Evolutionary conservation across 1,140 invertebrate genomes (phyloP).

Genomic region (Artemia franciscana): DNA sequence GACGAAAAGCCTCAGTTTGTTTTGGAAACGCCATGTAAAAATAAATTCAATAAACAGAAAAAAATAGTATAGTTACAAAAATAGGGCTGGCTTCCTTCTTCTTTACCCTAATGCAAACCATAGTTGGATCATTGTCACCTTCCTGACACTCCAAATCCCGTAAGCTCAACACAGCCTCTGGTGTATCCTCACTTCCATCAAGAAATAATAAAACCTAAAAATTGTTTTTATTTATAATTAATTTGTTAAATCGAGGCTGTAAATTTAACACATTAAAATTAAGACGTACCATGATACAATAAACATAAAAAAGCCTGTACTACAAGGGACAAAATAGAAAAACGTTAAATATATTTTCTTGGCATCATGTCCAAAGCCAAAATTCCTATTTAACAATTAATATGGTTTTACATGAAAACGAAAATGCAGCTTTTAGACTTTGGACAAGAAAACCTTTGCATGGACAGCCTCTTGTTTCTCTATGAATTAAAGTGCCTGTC

Average conservation of each 20-base stretch:
- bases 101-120: neutral
- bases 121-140: neutral
- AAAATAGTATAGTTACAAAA: neutral
- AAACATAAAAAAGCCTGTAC: neutral
- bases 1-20: neutral
- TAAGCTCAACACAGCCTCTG: neutral
- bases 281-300: neutral
- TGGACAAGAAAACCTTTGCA: too few relatives aligned
- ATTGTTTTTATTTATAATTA: too few relatives aligned
- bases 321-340: neutral
- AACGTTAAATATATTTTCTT: neutral
- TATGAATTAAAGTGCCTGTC: too few relatives aligned
- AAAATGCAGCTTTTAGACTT: too few relatives aligned
- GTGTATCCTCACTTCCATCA: neutral
- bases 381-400: neutral
- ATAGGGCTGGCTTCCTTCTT: neutral
- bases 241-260: neutral
- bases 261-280: neutral
- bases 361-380: neutral
- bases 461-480: too few relatives aligned
- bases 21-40: neutral
- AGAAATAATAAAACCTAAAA: neutral
- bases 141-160: neutral
- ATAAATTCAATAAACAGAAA: neutral
- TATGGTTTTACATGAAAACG: too few relatives aligned